These are phyloP conservation scores for Chymomyza costata DNA, from an alignment of 1,140 invertebrate species.

Conservation along the genomic window DNA sequence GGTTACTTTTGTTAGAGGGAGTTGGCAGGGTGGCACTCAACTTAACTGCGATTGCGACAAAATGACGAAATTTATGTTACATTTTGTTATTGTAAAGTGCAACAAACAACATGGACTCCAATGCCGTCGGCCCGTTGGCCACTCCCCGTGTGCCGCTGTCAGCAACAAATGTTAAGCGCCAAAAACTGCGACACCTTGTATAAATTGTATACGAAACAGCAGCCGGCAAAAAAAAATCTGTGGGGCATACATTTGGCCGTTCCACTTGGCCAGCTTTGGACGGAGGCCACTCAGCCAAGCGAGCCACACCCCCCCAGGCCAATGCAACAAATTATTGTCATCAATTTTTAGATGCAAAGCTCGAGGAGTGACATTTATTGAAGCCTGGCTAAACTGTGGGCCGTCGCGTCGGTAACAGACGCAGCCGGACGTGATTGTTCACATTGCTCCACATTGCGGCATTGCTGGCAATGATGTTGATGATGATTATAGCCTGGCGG, in stretches of 20 bases:
- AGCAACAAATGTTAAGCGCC: slow-evolving; percentile 71
- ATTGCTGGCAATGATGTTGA: slow-evolving; percentile 46
- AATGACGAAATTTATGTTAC: slow-evolving; percentile 68
- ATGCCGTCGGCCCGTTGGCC: slow-evolving; percentile 24
- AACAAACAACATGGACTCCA: no score
- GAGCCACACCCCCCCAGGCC: slow-evolving; percentile 62
- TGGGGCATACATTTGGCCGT: slow-evolving; percentile 11
- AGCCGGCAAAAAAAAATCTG: slow-evolving; percentile 58
- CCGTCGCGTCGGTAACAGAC: slow-evolving; percentile 31
- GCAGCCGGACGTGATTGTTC: slow-evolving; percentile 32
- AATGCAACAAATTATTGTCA: slow-evolving; percentile 72
- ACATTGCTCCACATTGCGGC: slow-evolving; percentile 62
- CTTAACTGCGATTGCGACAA: slow-evolving; percentile 54
- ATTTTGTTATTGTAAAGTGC: slow-evolving; percentile 59
- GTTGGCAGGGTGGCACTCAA: slow-evolving; percentile 13
- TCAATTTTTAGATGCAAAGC: slow-evolving; percentile 72
- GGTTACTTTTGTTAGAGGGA: neutral
- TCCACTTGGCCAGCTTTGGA: slow-evolving; percentile 15
- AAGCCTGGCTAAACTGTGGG: slow-evolving; percentile 50
- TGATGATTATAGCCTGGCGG: slow-evolving; percentile 50
- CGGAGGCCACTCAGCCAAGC: slow-evolving; percentile 10
- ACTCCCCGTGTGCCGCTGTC: slow-evolving; percentile 32
- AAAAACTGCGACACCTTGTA: slow-evolving; percentile 71
- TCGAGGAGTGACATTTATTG: slow-evolving; percentile 71
- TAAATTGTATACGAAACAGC: slow-evolving; percentile 69